These are phyloP conservation scores for Mormoops blainvillei DNA, from an alignment of 2,113 vertebrate genomes.

Conservation along the genomic window DNA sequence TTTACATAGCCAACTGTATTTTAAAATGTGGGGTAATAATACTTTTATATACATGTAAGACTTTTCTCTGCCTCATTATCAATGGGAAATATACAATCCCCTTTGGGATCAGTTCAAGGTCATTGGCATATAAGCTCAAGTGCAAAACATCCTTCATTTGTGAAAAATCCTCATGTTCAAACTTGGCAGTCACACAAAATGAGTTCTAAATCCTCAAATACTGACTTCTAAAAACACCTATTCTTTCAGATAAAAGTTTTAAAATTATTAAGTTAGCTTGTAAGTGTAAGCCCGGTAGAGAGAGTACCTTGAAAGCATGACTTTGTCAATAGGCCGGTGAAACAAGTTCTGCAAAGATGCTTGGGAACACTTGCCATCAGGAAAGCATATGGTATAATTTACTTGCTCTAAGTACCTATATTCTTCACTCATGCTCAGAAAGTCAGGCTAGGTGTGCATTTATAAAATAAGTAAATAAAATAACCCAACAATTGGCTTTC, in stretches of 20 bases:
- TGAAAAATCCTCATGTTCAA: background rate
- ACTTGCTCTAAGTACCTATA: background rate
- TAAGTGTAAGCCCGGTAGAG: background rate
- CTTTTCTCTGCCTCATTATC: background rate
- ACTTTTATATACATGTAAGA: background rate
- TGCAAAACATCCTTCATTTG: background rate
- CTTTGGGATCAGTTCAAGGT: background rate
- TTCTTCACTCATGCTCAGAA: background rate
- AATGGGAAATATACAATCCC: background rate
- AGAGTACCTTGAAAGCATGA: background rate
- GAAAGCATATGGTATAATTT: background rate
- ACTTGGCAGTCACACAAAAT: background rate
- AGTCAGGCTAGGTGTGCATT: background rate
- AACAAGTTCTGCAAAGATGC: background rate
- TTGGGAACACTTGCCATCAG: background rate
- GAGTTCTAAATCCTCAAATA: slow-evolving; percentile 15
- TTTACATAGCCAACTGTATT: background rate
- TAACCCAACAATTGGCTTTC: background rate
- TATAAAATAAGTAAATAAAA: slow-evolving; percentile 40
- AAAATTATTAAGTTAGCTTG: background rate
- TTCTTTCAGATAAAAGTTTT: background rate
- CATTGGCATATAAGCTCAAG: background rate
- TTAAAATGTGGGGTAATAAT: background rate
- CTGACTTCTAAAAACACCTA: background rate
- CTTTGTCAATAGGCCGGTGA: background rate